Evolutionary conservation across 2,888 invertebrate genomes (phyloP).

Genomic region (Sipha maydis): DNA sequence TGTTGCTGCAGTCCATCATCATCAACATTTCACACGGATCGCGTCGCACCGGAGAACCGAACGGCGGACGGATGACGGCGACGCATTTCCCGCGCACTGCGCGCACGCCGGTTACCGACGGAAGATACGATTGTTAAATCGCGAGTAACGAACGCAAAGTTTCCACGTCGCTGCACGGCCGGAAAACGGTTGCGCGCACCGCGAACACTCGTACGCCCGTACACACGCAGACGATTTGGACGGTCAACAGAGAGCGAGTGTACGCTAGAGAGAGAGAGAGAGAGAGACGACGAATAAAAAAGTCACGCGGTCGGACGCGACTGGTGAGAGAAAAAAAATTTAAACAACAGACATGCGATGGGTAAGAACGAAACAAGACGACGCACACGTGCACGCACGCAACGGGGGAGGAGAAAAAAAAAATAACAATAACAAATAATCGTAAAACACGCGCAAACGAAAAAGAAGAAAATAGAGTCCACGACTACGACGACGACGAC

Average conservation of each 20-base stretch:
- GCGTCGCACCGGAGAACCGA: not conserved
- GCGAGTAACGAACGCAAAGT: no score
- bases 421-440: not conserved
- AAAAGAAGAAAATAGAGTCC: not conserved
- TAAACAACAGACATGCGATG: not conserved
- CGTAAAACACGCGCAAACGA: not conserved
- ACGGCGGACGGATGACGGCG: not conserved
- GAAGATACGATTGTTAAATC: no score
- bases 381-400: not conserved
- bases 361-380: no score
- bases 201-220: not conserved
- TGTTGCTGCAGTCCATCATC: slow-evolving; percentile 61
- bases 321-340: not conserved
- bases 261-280: no score
- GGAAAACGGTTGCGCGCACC: no score
- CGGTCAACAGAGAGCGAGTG: no score
- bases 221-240: not conserved
- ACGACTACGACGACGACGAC: not conserved
- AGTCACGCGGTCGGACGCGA: no score
- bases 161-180: no score
- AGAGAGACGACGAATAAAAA: not conserved
- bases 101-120: not conserved
- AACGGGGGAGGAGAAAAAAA: not conserved
- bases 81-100: slow-evolving; percentile 20
- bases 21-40: slow-evolving; percentile 59